Base-by-base conservation (phyloP, 2,888 invertebrate species). In the Andrena flavipes region DNA sequence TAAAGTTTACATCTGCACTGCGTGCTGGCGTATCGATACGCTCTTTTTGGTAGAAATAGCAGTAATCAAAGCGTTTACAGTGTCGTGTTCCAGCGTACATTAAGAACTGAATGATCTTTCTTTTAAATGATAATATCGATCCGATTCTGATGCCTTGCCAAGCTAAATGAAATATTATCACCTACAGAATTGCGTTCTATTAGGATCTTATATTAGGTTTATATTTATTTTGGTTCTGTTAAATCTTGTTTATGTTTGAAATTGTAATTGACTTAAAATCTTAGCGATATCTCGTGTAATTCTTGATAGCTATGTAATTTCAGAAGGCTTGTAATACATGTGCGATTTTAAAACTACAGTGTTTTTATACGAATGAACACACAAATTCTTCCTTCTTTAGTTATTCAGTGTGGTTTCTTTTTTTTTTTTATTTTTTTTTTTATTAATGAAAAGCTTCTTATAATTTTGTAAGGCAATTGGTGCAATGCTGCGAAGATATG, bases 51-150 rank as follows among this genome's bases (percentile, higher is more conserved):
- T 10, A 4, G 33, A 0, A 29, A 13, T 20, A 8, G 2, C 13
- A 23, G 48, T 54, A 8, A 16, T 26, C 20, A 1, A 29, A 33
- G 7, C 16, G 1, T 26, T 54, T n/a, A 35, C 2, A 67, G 5
- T 80, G 64, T 63, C 49, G 20, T 0, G 26, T n/a, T 63, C 42
- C 62, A 80, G 80, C 68, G 64, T 73, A 73, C 80, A 73, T 63
- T 73, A 56, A 35, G 16, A 3, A 35, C 56, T 16, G 23, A 29
- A 48, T 26, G 60, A n/a, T 63, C 16, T 6, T 8, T 20, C n/a
- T 63, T 30, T 42, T 29, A 5, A 26, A n/a, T n/a, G 26, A 16
- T 33, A 54, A 42, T 60, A 35, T 69, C 33, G 10, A 60, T 60
- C 7, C 29, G 7, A 23, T 51, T 56, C n/a, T 1, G 29, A n/a